A percentile compares a stretch with the other conserved stretches of the same genome.
These are phyloP conservation scores for Acanthiza pusilla DNA, from an alignment of 2,797 vertebrate genomes.

Conservation along the genomic window DNA sequence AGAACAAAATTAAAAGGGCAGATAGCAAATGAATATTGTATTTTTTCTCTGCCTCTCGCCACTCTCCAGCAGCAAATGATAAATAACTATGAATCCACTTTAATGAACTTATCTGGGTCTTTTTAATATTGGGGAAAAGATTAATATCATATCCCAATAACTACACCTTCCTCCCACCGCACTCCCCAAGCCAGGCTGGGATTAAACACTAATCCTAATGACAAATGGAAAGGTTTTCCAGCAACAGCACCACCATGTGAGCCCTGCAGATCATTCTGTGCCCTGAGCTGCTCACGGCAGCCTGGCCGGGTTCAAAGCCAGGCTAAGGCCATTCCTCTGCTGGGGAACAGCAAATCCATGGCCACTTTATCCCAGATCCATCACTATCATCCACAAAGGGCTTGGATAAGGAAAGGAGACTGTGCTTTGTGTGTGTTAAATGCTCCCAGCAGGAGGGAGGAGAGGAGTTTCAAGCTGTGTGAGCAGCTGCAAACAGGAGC, in stretches of 20 bases:
- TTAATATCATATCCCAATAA: conserved; percentile 13
- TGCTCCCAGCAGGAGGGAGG: neutral
- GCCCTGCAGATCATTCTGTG: neutral
- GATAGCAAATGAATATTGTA: conserved; percentile 31
- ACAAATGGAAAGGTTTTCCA: neutral
- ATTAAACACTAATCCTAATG: neutral
- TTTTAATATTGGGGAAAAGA: conserved; percentile 20
- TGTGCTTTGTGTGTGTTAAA: neutral
- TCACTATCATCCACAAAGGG: neutral
- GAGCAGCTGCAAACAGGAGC: neutral
- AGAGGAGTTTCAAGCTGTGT: neutral
- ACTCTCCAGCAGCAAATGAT: conserved; percentile 21
- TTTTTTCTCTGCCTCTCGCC: conserved; percentile 20
- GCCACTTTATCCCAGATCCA: neutral
- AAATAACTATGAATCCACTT: conserved; percentile 15
- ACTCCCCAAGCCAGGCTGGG: neutral
- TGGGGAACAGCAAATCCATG: neutral
- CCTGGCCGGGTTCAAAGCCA: neutral
- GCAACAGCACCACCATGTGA: neutral
- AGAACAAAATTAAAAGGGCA: conserved; percentile 33
- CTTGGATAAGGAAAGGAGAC: neutral
- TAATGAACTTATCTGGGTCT: conserved; percentile 3
- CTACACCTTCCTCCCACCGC: neutral
- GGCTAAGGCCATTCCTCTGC: neutral
- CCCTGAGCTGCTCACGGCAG: neutral